phyloP scores from a whole-genome alignment of 2,888 invertebrate species.

The Netelia melanura region DNA sequence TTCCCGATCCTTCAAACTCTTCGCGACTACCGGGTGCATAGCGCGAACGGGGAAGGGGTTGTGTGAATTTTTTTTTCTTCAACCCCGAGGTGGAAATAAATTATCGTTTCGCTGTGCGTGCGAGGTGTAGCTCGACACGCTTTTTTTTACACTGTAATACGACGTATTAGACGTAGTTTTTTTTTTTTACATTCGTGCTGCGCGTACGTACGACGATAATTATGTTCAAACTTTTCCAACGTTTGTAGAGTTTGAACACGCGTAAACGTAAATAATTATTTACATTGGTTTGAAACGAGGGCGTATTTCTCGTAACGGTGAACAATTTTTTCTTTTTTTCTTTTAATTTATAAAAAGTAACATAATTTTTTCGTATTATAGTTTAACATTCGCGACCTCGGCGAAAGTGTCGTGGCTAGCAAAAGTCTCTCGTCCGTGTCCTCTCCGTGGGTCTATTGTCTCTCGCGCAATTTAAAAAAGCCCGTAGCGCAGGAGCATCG shows the following conservation, averaged over 20 bases:
- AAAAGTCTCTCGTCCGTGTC: too few species aligned
- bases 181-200: conserved; percentile 20
- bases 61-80: neutral
- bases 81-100: conserved; percentile 13
- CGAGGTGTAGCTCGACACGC: conserved; percentile 5
- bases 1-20: conserved; percentile 72
- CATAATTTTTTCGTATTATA: neutral
- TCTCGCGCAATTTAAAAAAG: too few species aligned
- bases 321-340: neutral
- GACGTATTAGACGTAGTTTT: neutral
- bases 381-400: too few species aligned
- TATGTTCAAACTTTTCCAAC: neutral
- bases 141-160: neutral
- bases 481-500: too few species aligned
- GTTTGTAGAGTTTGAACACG: too few species aligned
- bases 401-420: too few species aligned
- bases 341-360: neutral
- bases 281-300: too few species aligned
- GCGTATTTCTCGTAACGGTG: too few species aligned
- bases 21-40: neutral
- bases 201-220: conserved; percentile 12
- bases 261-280: too few species aligned
- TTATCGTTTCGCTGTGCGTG: conserved; percentile 33
- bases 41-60: neutral
- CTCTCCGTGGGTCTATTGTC: too few species aligned